Evolutionary conservation across 2,113 vertebrate genomes (phyloP).

Genomic region (Gymnarchus niloticus): DNA sequence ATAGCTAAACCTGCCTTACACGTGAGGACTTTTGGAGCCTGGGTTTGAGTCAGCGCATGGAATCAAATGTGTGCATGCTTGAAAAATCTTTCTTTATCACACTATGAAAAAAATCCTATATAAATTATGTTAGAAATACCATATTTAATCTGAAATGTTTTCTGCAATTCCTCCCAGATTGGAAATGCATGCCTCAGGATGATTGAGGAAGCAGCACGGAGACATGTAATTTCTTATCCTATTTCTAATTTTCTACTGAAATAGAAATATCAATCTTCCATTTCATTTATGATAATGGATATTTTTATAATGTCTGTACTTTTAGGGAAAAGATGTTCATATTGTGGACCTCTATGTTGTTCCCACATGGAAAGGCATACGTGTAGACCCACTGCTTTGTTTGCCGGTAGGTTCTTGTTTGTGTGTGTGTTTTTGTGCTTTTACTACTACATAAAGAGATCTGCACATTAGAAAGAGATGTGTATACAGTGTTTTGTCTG

Average conservation of each 20-base stretch:
- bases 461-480: background rate
- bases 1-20: background rate
- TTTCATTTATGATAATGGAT: background rate
- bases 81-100: background rate
- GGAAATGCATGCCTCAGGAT: background rate
- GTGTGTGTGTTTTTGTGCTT: background rate
- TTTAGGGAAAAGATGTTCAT: background rate
- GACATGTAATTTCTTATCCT: background rate
- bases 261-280: background rate
- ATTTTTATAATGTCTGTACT: background rate
- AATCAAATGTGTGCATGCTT: background rate
- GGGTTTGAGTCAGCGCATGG: conserved; percentile 2
- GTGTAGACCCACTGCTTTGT: background rate
- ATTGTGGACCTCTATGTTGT: background rate
- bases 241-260: background rate
- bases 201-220: background rate
- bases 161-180: background rate
- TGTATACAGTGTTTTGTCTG: background rate
- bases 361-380: too few relatives aligned
- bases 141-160: background rate
- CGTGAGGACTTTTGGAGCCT: background rate
- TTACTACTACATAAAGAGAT: background rate
- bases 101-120: background rate
- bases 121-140: background rate
- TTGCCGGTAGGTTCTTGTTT: background rate